A percentile compares a stretch with the other conserved stretches of the same genome.
Conservation (phyloP, 2,888 invertebrate species). For the Dastarcus helophoroides region DNA sequence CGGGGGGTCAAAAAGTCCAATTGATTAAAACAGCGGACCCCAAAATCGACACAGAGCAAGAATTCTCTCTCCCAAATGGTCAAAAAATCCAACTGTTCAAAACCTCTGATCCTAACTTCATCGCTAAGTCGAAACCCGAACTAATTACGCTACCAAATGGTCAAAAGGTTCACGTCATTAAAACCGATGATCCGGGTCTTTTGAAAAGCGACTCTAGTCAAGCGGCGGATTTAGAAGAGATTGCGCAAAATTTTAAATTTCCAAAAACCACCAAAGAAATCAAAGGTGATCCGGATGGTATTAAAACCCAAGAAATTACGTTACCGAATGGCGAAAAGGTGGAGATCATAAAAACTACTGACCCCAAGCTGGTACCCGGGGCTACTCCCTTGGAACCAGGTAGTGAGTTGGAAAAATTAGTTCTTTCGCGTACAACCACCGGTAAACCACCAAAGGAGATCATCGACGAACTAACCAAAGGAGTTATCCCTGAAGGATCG, state of each 20-base stretch:
- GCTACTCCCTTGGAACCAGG: conserved; percentile 39
- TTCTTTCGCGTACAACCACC: conserved; percentile 39
- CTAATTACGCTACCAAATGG: conserved; percentile 47
- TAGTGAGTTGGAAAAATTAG: conserved; percentile 29
- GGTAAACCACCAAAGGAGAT: conserved; percentile 53
- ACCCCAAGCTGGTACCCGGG: conserved; percentile 50
- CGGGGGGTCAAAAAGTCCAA: conserved; percentile 66
- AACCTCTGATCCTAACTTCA: conserved; percentile 51
- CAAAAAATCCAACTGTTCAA: conserved; percentile 61
- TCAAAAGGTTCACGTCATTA: conserved; percentile 57
- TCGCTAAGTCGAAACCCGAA: conserved; percentile 22
- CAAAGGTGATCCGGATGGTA: conserved; percentile 31
- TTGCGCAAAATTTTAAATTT: conserved; percentile 61
- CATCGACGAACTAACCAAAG: conserved; percentile 68
- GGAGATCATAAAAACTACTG: conserved; percentile 46
- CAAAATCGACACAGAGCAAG: conserved; percentile 22
- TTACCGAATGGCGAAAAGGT: conserved; percentile 32
- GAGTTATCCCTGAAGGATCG: conserved; percentile 65
- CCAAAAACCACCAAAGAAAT: conserved; percentile 36
- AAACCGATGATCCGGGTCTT: conserved; percentile 17
- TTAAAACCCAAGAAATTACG: conserved; percentile 27
- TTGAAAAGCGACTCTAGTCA: conserved; percentile 48
- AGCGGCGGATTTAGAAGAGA: conserved; percentile 59
- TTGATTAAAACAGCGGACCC: conserved; percentile 41
- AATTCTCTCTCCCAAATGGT: conserved; percentile 55